phyloP scores from a whole-genome alignment of 1,140 invertebrate genomes.

The Holcopasites calliopsidis region DNA sequence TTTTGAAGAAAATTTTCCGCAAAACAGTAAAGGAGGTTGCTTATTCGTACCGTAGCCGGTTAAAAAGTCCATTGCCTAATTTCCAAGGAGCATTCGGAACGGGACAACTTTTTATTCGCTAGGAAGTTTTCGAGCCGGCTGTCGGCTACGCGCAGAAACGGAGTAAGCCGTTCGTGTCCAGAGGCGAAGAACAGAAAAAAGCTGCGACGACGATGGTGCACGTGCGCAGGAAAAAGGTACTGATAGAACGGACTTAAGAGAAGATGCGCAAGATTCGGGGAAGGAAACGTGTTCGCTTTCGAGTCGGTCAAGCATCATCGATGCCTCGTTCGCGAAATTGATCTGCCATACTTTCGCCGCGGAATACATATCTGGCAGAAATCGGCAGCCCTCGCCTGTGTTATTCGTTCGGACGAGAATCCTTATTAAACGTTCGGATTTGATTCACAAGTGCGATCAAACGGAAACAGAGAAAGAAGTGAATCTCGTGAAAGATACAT shows the following conservation, averaged over 20 bases:
- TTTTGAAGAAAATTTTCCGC: not conserved
- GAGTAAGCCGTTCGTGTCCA: constrained; percentile 15
- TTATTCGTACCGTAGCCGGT: not conserved
- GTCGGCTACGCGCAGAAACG: constrained; percentile 6
- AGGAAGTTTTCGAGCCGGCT: constrained; percentile 42
- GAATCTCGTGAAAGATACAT: too few relatives aligned
- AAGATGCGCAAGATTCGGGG: not conserved
- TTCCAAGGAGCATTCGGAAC: constrained; percentile 35
- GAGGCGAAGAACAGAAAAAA: constrained; percentile 2
- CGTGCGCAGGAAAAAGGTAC: not conserved
- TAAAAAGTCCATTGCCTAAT: constrained; percentile 36
- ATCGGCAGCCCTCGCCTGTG: constrained; percentile 20
- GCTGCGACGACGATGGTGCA: not conserved
- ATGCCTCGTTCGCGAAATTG: constrained; percentile 40
- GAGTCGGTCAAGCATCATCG: constrained; percentile 30
- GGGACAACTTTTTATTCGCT: constrained; percentile 37
- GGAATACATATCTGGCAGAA: constrained; percentile 35
- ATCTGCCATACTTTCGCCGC: constrained; percentile 60
- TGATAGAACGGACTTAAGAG: constrained; percentile 19
- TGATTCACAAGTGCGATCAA: not conserved
- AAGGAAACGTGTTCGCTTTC: constrained; percentile 43
- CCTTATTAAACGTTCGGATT: constrained; percentile 60
- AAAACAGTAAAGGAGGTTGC: not conserved
- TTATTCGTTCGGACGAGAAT: constrained; percentile 38
- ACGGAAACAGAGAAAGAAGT: constrained; percentile 19